These are phyloP conservation scores for Chaetura pelagica DNA, from an alignment of 2,113 vertebrate species.

Conservation along the genomic window DNA sequence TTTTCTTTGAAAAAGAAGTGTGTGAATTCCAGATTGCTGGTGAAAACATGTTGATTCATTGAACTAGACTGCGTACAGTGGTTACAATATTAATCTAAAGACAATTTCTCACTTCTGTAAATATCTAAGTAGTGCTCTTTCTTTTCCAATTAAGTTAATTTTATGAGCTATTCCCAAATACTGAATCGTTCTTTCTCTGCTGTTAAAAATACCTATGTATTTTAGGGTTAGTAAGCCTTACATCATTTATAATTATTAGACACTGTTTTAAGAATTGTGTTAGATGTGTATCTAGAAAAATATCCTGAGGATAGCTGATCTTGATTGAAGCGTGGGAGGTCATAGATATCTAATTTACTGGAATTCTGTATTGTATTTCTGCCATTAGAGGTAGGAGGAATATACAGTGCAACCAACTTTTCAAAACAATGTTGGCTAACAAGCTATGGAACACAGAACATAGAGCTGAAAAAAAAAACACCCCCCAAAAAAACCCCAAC, in stretches of 20 bases:
- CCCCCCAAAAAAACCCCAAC: no score
- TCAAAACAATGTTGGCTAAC: background rate
- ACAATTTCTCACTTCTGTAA: background rate
- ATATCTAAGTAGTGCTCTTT: background rate
- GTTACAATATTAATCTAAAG: conserved; percentile 24
- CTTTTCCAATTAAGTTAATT: background rate
- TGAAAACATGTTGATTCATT: background rate
- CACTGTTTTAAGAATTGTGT: background rate
- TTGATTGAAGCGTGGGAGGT: background rate
- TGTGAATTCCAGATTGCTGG: background rate
- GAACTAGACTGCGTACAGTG: background rate
- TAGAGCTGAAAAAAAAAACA: no score
- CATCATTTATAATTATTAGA: background rate
- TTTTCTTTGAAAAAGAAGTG: background rate
- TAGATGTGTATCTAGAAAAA: background rate
- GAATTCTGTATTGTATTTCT: conserved; percentile 8
- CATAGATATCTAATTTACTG: background rate
- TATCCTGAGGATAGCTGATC: background rate
- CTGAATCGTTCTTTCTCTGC: background rate
- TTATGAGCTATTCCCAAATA: background rate
- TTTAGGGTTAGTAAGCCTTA: background rate
- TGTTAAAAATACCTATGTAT: background rate
- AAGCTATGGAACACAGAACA: background rate
- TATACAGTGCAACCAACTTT: background rate
- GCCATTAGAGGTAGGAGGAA: background rate